phyloP scores from a whole-genome alignment of 2,797 vertebrate genomes.

The Arrhamphus sclerolepis region DNA sequence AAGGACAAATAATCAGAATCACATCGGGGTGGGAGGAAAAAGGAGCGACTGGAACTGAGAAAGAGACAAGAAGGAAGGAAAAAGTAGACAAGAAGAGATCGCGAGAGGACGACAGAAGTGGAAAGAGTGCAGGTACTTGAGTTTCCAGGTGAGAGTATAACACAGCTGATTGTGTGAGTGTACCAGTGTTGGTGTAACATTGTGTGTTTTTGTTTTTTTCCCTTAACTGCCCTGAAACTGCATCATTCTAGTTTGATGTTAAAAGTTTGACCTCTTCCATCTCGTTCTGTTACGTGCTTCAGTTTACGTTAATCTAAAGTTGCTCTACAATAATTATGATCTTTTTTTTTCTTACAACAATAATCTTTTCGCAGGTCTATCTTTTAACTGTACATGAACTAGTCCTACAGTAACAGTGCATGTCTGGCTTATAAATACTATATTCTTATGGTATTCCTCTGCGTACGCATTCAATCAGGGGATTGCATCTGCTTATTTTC shows the following conservation, averaged over 20 bases:
- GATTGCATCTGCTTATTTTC: slow-evolving; percentile 40
- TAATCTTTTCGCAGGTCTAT: slow-evolving; percentile 33
- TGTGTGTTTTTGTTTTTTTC: slow-evolving; percentile 23
- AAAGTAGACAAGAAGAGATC: slow-evolving; percentile 14
- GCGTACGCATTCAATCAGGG: slow-evolving; percentile 41
- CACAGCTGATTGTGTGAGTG: slow-evolving; percentile 47
- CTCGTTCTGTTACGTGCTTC: slow-evolving; percentile 41
- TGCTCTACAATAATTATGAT: slow-evolving; percentile 17
- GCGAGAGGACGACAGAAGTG: slow-evolving; percentile 15
- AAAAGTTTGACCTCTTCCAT: not conserved
- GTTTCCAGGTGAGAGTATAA: slow-evolving; percentile 55
- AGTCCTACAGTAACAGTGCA: slow-evolving; percentile 74
- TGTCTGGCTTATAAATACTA: slow-evolving; percentile 66
- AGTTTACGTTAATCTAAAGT: slow-evolving; percentile 17
- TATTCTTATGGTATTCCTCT: slow-evolving; percentile 34
- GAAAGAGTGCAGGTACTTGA: slow-evolving; percentile 47
- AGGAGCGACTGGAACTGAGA: slow-evolving; percentile 29
- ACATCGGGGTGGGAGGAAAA: slow-evolving; percentile 22
- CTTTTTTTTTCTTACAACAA: slow-evolving; percentile 31
- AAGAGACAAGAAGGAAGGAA: slow-evolving; percentile 26
- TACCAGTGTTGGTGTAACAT: slow-evolving; percentile 46
- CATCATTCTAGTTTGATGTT: slow-evolving; percentile 22
- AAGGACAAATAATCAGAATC: slow-evolving; percentile 58
- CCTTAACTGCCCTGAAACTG: slow-evolving; percentile 45
- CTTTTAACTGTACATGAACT: slow-evolving; percentile 54